A percentile compares a stretch with the other conserved stretches of the same genome.
These are phyloP conservation scores for Tetrax tetrax DNA, from an alignment of 2,113 vertebrate genomes.

Conservation along the genomic window DNA sequence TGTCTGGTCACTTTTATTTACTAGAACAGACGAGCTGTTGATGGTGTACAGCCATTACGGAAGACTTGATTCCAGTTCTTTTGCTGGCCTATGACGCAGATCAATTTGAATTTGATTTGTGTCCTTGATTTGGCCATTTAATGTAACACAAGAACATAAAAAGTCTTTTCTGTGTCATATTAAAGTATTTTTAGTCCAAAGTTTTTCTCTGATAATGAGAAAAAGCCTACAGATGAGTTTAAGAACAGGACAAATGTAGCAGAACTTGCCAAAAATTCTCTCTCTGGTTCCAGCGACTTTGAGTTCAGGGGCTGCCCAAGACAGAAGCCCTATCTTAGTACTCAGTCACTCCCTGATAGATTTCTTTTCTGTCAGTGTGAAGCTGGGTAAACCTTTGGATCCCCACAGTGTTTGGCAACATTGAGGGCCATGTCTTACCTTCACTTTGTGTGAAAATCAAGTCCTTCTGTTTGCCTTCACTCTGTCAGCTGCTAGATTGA, in stretches of 20 bases:
- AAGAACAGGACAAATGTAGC: not conserved
- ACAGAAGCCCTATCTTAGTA: not conserved
- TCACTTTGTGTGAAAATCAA: not conserved
- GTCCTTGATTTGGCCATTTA: not conserved
- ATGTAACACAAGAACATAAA: not conserved
- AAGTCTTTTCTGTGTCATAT: not conserved
- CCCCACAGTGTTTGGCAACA: not conserved
- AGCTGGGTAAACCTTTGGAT: not conserved
- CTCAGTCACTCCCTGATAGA: not conserved
- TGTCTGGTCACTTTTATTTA: not conserved
- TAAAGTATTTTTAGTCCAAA: not conserved
- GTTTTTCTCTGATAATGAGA: not conserved
- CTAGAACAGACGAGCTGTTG: not conserved
- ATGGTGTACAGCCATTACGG: not conserved
- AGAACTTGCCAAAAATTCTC: not conserved
- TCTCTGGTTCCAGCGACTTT: not conserved
- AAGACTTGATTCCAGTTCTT: not conserved
- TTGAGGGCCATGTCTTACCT: not conserved
- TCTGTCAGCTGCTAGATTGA: not conserved
- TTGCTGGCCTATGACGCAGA: not conserved
- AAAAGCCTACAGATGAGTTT: not conserved
- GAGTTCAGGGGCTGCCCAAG: not conserved
- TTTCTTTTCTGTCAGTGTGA: not conserved
- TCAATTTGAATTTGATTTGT: not conserved
- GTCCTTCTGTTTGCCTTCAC: not conserved